phyloP scores from a whole-genome alignment of 1,140 invertebrate genomes.

The Camponotus vicinus region DNA sequence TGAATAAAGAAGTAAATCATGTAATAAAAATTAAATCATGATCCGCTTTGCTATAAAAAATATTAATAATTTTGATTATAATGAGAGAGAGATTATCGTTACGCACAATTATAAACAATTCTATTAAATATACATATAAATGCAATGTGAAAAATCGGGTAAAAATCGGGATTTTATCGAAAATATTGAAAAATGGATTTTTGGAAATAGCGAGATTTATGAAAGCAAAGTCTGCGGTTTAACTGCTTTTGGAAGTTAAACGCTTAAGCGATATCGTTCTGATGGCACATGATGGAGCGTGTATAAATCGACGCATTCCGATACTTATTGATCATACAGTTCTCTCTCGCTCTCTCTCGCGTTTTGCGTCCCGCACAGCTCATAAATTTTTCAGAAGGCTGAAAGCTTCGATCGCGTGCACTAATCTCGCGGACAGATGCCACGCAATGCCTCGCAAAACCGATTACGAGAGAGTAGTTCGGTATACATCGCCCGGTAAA shows the following conservation, averaged over 20 bases:
- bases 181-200: not conserved
- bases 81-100: not conserved
- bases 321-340: conserved; percentile 50
- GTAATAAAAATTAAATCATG: not conserved
- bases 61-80: not conserved
- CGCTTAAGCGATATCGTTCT: not conserved
- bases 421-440: conserved; percentile 81
- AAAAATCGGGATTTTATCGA: not conserved
- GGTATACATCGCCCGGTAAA: conserved; percentile 59
- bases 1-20: not conserved
- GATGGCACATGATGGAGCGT: not conserved
- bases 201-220: not conserved
- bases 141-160: not conserved
- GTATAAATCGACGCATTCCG: conserved; percentile 44
- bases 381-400: conserved; percentile 74
- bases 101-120: not conserved
- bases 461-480: conserved; percentile 67
- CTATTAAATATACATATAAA: not conserved
- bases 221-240: not conserved
- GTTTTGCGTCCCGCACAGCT: conserved; percentile 42
- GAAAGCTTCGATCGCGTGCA: conserved; percentile 71
- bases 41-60: not conserved
- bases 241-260: conserved; percentile 9
- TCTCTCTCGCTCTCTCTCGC: not conserved
- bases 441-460: conserved; percentile 78